Conservation (phyloP, 1,140 invertebrate genomes). For the Plectrocnemia conspersa region DNA sequence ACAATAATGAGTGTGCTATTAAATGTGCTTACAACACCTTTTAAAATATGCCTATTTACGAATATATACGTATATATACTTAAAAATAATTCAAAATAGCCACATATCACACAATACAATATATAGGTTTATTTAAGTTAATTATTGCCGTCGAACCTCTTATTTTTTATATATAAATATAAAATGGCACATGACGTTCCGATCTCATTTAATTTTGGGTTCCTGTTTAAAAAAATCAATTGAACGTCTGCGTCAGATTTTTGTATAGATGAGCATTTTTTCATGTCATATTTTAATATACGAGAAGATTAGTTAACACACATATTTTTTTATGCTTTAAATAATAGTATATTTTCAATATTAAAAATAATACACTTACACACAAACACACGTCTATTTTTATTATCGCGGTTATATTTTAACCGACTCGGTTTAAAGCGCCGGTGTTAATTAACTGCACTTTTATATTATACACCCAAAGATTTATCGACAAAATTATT, state of each 20-base stretch:
- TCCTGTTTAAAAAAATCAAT: slow-evolving; percentile 13
- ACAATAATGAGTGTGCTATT: slow-evolving; percentile 23
- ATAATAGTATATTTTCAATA: background rate
- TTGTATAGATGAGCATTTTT: slow-evolving; percentile 10
- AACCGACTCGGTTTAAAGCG: too few relatives aligned
- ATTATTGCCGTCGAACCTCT: background rate
- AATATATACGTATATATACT: too few relatives aligned
- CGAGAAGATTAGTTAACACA: slow-evolving; percentile 6
- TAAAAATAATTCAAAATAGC: slow-evolving; percentile 25
- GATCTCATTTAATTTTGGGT: slow-evolving; percentile 30
- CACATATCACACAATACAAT: slow-evolving; percentile 28
- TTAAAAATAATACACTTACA: background rate
- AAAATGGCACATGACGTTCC: slow-evolving; percentile 19
- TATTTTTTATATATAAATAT: background rate
- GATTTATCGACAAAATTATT: slow-evolving; percentile 19
- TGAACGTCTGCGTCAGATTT: slow-evolving; percentile 13
- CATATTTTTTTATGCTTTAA: slow-evolving; percentile 8
- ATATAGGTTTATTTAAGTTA: background rate
- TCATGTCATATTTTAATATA: slow-evolving; percentile 23
- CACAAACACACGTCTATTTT: too few relatives aligned
- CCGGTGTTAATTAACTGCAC: slow-evolving; percentile 6
- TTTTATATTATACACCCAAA: slow-evolving; percentile 7
- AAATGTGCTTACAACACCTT: slow-evolving; percentile 17
- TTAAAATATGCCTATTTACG: too few relatives aligned
- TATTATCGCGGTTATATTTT: too few relatives aligned